Percentiles rank a stretch among this genome's conserved stretches.
These are phyloP conservation scores for Rhagonycha fulva DNA, from an alignment of 2,888 invertebrate species.

Conservation along the genomic window DNA sequence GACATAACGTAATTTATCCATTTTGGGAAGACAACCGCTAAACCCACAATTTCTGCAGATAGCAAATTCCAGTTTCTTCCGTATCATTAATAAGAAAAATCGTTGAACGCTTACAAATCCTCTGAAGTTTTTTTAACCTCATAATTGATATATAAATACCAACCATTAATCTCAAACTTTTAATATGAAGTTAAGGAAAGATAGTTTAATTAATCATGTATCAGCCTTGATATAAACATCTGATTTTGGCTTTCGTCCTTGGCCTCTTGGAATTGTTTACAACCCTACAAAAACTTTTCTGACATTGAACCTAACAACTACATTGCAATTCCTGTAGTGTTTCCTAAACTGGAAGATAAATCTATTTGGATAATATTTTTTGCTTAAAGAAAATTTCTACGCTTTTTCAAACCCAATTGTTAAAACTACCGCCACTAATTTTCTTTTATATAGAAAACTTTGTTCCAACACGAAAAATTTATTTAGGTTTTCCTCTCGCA, in stretches of 20 bases:
- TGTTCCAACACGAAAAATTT: background rate
- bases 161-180: constrained; percentile 21
- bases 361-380: constrained; percentile 21
- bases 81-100: constrained; percentile 23
- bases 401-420: background rate
- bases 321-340: constrained; percentile 14
- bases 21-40: constrained; percentile 15
- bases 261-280: constrained; percentile 22
- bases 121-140: constrained; percentile 5
- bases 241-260: constrained; percentile 18
- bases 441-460: background rate
- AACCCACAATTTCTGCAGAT: constrained; percentile 13
- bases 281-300: constrained; percentile 22
- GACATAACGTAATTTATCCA: constrained; percentile 19
- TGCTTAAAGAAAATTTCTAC: constrained; percentile 1
- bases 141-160: constrained; percentile 25
- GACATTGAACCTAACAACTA: constrained; percentile 23
- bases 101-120: constrained; percentile 8
- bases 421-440: background rate
- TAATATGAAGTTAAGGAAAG: constrained; percentile 11
- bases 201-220: constrained; percentile 22
- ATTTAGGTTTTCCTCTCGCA: background rate
- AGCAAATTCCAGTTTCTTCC: constrained; percentile 10
- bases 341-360: constrained; percentile 21
- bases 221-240: constrained; percentile 24